Conservation (phyloP, 2,888 invertebrate genomes). For the Deilephila elpenor region DNA sequence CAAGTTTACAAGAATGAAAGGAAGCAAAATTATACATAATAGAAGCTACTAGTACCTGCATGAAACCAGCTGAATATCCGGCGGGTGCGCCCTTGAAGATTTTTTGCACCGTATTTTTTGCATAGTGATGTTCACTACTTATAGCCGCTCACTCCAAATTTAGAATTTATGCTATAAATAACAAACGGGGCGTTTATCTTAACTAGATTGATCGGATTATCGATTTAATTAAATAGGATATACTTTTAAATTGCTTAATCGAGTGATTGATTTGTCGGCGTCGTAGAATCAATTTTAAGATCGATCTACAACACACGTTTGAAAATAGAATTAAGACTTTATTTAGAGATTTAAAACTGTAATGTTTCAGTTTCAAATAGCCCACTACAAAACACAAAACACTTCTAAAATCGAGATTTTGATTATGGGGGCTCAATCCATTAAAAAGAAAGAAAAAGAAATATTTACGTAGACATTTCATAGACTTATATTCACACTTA, state of each 20-base stretch:
- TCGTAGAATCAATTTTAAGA: background rate
- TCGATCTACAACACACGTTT: background rate
- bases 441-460: too few species aligned
- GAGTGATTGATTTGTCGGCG: background rate
- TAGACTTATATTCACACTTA: too few species aligned
- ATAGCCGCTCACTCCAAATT: background rate
- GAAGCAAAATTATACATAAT: background rate
- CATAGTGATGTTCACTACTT: background rate
- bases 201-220: background rate
- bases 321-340: too few species aligned
- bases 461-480: too few species aligned
- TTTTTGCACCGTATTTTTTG: background rate
- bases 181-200: background rate
- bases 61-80: background rate
- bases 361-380: too few species aligned
- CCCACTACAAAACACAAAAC: too few species aligned
- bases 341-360: too few species aligned
- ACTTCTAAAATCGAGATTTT: too few species aligned
- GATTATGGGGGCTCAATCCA: too few species aligned
- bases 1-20: background rate
- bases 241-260: slow-evolving; percentile 1
- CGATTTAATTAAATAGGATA: background rate
- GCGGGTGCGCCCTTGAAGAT: background rate
- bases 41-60: background rate
- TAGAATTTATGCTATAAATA: background rate